A percentile compares a stretch with the other conserved stretches of the same genome.
Evolutionary conservation across 1,140 invertebrate species (phyloP).

Genomic region (Bombus breviceps): DNA sequence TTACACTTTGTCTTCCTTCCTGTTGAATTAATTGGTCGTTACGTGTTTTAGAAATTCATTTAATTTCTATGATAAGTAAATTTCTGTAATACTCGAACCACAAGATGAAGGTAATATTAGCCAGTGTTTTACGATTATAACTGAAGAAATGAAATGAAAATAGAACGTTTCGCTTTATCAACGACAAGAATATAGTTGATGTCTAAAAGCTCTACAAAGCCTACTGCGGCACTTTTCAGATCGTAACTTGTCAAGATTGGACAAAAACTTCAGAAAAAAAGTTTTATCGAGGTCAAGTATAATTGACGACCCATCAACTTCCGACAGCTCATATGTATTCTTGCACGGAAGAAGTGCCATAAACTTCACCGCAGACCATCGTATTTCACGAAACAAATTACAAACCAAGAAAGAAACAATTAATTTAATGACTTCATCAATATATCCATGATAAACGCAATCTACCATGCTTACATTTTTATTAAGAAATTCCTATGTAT

Average conservation of each 20-base stretch:
- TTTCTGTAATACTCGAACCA: no score
- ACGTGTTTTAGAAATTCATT: no score
- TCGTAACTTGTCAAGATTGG: background rate
- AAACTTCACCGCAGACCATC: background rate
- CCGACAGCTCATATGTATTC: background rate
- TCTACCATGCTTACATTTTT: background rate
- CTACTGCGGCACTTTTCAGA: background rate
- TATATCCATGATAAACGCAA: no score
- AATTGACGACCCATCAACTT: conserved; percentile 3
- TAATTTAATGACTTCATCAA: conserved; percentile 19
- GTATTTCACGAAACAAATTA: background rate
- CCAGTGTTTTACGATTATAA: no score
- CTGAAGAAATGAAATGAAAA: background rate
- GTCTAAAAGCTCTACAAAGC: no score
- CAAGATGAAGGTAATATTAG: no score
- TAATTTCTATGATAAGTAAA: no score
- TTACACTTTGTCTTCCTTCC: background rate
- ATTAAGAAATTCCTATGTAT: no score
- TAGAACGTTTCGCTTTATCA: no score
- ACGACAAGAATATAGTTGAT: no score
- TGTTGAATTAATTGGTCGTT: background rate
- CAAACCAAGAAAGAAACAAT: background rate
- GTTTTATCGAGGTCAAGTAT: conserved; percentile 33
- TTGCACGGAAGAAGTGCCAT: background rate
- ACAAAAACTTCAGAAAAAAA: background rate